These are phyloP conservation scores for Magallana gigas DNA, from an alignment of 1,140 invertebrate species.

Conservation along the genomic window DNA sequence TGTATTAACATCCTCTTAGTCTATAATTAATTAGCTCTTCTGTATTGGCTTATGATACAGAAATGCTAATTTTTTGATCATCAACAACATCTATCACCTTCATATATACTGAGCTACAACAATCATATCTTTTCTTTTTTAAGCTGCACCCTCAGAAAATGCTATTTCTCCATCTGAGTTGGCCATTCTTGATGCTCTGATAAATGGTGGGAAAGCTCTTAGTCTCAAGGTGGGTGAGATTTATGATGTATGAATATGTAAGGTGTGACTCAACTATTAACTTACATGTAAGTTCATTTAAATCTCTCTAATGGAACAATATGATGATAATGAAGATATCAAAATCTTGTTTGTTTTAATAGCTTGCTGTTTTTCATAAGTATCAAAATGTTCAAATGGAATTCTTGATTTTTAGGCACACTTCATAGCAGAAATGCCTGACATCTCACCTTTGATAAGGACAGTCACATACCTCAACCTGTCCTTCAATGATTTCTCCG, in stretches of 20 bases:
- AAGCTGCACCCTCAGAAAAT: slow-evolving; percentile 68
- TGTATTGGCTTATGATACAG: too few species aligned
- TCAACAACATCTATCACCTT: too few species aligned
- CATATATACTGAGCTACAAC: too few species aligned
- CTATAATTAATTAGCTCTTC: too few species aligned
- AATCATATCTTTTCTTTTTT: slow-evolving; percentile 14
- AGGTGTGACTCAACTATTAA: too few species aligned
- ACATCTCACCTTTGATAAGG: slow-evolving; percentile 72
- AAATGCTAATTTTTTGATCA: too few species aligned
- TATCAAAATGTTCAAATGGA: background rate
- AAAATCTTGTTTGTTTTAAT: too few species aligned
- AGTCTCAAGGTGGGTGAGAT: slow-evolving; percentile 73
- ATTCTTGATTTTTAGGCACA: slow-evolving; percentile 70
- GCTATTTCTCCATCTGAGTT: slow-evolving; percentile 75
- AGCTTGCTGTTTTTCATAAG: too few species aligned
- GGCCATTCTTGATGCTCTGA: slow-evolving; percentile 77
- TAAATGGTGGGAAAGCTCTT: slow-evolving; percentile 75
- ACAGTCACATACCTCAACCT: slow-evolving; percentile 77
- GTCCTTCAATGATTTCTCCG: slow-evolving; percentile 78
- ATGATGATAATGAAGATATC: too few species aligned
- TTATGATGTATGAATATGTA: too few species aligned
- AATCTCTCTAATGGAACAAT: too few species aligned
- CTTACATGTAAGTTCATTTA: too few species aligned
- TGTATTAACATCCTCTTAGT: background rate
- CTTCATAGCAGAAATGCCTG: slow-evolving; percentile 76